Conservation (phyloP, 2,888 invertebrate genomes). For the Scaptodrosophila latifasciaeformis region DNA sequence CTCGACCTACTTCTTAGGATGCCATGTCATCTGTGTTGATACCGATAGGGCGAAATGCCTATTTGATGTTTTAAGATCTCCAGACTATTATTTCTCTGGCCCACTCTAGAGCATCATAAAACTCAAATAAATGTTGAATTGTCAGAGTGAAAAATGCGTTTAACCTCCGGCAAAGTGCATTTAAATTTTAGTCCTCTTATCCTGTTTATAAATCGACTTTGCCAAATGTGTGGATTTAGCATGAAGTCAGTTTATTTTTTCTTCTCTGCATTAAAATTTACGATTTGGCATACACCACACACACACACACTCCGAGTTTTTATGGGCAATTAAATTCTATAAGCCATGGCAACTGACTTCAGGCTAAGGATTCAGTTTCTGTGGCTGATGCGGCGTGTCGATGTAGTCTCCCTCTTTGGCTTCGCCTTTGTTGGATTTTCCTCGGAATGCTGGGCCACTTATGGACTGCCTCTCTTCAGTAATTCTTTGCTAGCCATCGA, state of each 20-base stretch:
- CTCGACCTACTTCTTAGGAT: slow-evolving; percentile 26
- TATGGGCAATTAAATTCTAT: slow-evolving; percentile 73
- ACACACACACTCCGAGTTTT: slow-evolving; percentile 51
- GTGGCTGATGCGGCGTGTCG: slow-evolving; percentile 5
- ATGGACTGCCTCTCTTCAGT: background rate
- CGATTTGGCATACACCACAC: slow-evolving; percentile 28
- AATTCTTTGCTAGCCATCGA: too few species aligned
- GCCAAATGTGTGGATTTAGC: background rate
- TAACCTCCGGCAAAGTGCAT: slow-evolving; percentile 50
- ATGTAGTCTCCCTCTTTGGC: background rate
- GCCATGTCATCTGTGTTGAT: slow-evolving; percentile 33
- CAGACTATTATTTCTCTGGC: too few species aligned
- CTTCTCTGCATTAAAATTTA: slow-evolving; percentile 39
- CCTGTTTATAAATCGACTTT: slow-evolving; percentile 31
- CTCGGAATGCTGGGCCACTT: background rate
- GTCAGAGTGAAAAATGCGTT: slow-evolving; percentile 22
- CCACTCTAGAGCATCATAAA: slow-evolving; percentile 47
- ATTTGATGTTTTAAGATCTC: too few species aligned
- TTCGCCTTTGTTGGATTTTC: too few species aligned
- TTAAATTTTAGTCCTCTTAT: slow-evolving; percentile 43
- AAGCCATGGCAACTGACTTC: slow-evolving; percentile 47
- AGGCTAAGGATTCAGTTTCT: background rate
- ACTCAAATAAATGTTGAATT: slow-evolving; percentile 41
- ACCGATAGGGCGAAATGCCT: slow-evolving; percentile 56
- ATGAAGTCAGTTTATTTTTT: background rate